Evolutionary conservation across 23 tunicate species (phyloP).

Genomic region (Trididemnum clinides): DNA sequence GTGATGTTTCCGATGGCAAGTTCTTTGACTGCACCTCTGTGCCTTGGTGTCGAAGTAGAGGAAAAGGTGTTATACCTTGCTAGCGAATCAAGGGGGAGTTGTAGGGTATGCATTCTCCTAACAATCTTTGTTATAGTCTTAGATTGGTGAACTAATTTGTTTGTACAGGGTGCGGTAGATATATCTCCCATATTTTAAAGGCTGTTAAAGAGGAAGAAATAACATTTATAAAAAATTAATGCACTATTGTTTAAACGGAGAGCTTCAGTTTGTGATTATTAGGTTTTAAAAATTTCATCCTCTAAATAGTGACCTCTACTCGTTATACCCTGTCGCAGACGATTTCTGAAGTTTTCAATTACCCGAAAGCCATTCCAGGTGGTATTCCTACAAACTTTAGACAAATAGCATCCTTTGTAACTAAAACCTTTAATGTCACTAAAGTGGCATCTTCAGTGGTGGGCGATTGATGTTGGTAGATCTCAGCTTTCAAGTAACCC

Average conservation of each 20-base stretch:
- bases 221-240: neutral
- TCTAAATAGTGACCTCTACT: neutral
- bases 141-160: no score
- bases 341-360: neutral
- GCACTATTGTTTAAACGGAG: neutral
- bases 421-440: no score
- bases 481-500: neutral
- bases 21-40: no score
- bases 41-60: no score
- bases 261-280: neutral
- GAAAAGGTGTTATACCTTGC: no score
- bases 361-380: neutral
- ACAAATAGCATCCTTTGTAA: neutral
- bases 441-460: neutral
- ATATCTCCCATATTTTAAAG: neutral
- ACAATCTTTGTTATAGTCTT: no score
- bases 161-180: neutral
- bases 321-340: neutral
- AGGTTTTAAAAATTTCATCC: neutral
- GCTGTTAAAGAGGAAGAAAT: neutral
- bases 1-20: no score
- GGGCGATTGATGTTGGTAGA: neutral
- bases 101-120: no score
- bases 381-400: neutral
- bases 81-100: no score